Conservation (phyloP, 2,888 invertebrate species). For the Tryphoninae sp. region DNA sequence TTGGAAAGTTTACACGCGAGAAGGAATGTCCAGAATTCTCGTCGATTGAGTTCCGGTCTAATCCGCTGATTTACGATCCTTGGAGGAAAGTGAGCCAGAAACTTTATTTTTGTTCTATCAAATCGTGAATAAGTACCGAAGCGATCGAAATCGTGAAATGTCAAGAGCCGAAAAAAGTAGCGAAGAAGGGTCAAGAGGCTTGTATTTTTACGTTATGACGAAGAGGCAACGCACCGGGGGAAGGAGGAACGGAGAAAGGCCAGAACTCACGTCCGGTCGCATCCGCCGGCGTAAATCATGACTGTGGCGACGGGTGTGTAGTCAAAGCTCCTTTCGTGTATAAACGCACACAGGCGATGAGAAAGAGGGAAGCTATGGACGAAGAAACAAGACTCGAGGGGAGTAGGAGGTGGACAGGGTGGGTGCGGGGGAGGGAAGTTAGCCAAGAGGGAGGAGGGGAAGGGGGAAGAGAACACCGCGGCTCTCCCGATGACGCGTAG, state of each 20-base stretch:
- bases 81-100: not conserved
- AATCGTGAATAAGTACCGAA: not conserved
- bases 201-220: slow-evolving; percentile 22
- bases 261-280: slow-evolving; percentile 68
- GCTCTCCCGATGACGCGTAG: slow-evolving; percentile 79
- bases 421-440: slow-evolving; percentile 63
- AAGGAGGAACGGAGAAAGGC: slow-evolving; percentile 33
- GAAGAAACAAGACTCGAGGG: slow-evolving; percentile 62
- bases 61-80: slow-evolving; percentile 4
- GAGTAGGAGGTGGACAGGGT: slow-evolving; percentile 68
- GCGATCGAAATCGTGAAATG: slow-evolving; percentile 16
- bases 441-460: slow-evolving; percentile 46
- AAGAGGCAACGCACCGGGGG: slow-evolving; percentile 19
- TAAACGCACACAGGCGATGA: slow-evolving; percentile 61
- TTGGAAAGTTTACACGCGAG: not conserved
- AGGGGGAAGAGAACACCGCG: slow-evolving; percentile 62
- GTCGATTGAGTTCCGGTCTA: not conserved
- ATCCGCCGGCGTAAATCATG: slow-evolving; percentile 78
- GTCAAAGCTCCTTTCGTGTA: slow-evolving; percentile 60
- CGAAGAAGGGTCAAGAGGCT: slow-evolving; percentile 45
- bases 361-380: slow-evolving; percentile 56
- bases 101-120: not conserved
- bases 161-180: slow-evolving; percentile 11
- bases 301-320: slow-evolving; percentile 68
- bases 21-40: not conserved